Base-by-base conservation (phyloP, 30 jellyfish, hydroid and myxozoan genomes). In the Nemopilema nomurai region DNA sequence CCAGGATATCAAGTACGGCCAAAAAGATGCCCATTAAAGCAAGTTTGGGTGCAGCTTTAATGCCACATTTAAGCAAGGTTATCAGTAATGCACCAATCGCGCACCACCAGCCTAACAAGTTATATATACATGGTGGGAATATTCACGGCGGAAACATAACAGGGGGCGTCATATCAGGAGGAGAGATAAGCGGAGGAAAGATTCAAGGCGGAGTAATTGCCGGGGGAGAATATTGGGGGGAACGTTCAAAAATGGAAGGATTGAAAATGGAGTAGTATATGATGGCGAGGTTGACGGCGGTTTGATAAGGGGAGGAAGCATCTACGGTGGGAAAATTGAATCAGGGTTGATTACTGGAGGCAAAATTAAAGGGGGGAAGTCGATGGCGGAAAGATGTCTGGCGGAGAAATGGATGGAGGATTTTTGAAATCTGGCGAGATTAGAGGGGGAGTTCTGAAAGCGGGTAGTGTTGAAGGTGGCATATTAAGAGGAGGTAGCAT, bases 401-500 rank as follows among this genome's bases (percentile, higher is more conserved):
- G 94, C 23, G 99, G 99, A 19, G 87, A 84, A 62, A 81, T 94
- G 16, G 99, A 94, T 51, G 99, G 99, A 0, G 99, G 99, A 17
- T 69, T 86, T 63, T 69, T 94, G 41, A 80, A 77, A 74, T 91
- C 97, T 0, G 99, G 99, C 18, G 96, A 90, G 32, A 68, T 94
- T 25, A 65, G 69, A 25, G 99, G 99, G 0, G 99, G 99, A 7
- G n/a, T 50, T 16, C 85, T 94, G 52, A 67, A 78, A 52, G 71
- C 80, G 26, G 99, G 99, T 0, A 95, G 96, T 50, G 91, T 94
- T 50, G 99, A 94, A 32, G 99, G 99, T 4, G 99, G 99, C 33
- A 18, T 94, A 0, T 62, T 94, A 65, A 94, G 76, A 67, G 96
- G 96, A 6, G 99, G 99, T 18, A 49, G 71, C 30, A 94, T 94